Evolutionary conservation across 2,113 vertebrate species (phyloP), one percentile per base, ranked within the genome.

Genomic region (Tinamus guttatus): DNA sequence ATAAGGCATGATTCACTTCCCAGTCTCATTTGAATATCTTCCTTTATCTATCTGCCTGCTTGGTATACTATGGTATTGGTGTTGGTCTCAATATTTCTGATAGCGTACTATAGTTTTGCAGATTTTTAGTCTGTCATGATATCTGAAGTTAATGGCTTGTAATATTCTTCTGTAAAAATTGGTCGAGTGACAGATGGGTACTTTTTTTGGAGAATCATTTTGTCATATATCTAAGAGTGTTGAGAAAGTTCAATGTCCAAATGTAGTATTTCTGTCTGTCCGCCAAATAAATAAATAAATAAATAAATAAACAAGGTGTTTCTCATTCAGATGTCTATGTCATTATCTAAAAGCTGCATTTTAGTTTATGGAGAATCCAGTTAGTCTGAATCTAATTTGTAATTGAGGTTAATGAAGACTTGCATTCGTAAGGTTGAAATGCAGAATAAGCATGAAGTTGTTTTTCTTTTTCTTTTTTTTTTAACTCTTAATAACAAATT

Each of bases 51-150:
- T 62, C 25, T 43, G 9, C 5, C 30, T 15, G 52, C 17, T 75
- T 70, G 8, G 28, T 19, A n/a, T 70, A 21, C 11, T 34, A 17
- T 18, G 34, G 36, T 40, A 63, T 0, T 0, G 9, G 21, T 40
- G 2, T 52, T 60, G 13, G 24, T 64, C 52, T 79, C 76, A 13
- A 19, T 34, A 25, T 60, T 28, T 85, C 52, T 22, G 64, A 17
- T 5, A 67, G 2, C 3, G 25, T 68, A 15, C 32, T 36, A 7
- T 19, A 51, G 5, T 60, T 93, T 64, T 64, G 25, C 4, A 47
- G 11, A 41, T 60, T 68, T 62, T 64, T 85, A 13, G 2, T 77
- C 38, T 77, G 64, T 47, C 28, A 36, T 76, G 11, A 9, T 21
- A 5, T 71, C 24, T 52, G 25, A 71, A 38, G 36, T 71, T 18